These are phyloP conservation scores for Calephelis virginiensis DNA, from an alignment of 1,140 invertebrate genomes.

Conservation along the genomic window DNA sequence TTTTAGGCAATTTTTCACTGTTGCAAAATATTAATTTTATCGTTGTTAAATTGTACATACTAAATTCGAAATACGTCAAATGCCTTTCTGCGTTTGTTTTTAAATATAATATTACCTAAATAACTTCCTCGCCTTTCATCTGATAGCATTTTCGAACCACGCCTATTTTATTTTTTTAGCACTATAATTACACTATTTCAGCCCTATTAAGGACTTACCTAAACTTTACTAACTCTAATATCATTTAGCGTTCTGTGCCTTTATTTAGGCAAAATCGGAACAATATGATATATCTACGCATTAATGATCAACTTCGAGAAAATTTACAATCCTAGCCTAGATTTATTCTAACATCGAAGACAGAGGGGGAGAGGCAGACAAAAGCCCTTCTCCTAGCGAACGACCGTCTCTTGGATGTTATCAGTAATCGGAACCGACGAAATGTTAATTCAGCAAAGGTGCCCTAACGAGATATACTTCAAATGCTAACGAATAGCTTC, in stretches of 20 bases:
- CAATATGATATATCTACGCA: conserved; percentile 45
- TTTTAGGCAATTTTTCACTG: too few species aligned
- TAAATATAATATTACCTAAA: neutral
- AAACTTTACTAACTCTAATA: conserved; percentile 35
- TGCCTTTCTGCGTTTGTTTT: neutral
- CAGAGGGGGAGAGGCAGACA: conserved; percentile 20
- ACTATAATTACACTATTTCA: neutral
- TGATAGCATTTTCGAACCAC: conserved; percentile 3
- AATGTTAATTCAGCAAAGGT: neutral
- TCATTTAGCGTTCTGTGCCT: conserved; percentile 38
- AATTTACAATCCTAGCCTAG: conserved; percentile 40
- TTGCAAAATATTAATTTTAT: too few species aligned
- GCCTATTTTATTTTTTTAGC: neutral
- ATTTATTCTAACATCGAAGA: conserved; percentile 22
- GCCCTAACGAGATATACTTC: too few species aligned
- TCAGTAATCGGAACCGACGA: neutral
- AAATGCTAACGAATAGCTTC: neutral
- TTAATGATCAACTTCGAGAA: conserved; percentile 34
- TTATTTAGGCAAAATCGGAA: conserved; percentile 23
- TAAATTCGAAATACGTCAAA: too few species aligned
- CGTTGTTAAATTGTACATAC: too few species aligned
- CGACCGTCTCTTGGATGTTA: conserved; percentile 14
- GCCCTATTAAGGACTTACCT: neutral
- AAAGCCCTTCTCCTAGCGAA: conserved; percentile 35
- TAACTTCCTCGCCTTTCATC: neutral